phyloP scores from a whole-genome alignment of 92 coral and sea anemone genomes.

The Umimayanthus kanabou region DNA sequence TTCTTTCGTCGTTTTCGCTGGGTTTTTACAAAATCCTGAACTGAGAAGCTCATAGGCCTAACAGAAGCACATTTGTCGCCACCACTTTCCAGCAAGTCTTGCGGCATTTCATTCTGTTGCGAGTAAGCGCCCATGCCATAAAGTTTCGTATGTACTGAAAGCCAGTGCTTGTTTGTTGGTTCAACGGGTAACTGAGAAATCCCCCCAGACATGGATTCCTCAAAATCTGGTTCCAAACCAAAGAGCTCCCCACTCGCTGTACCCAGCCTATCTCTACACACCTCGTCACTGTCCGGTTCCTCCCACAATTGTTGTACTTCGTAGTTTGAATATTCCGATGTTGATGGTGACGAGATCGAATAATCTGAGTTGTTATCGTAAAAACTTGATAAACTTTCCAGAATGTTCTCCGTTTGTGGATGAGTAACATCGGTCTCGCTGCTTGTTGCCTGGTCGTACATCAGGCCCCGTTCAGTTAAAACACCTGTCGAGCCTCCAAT shows the following conservation, averaged over 20 bases:
- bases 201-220: slow-evolving; percentile 22
- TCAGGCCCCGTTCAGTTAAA: neutral
- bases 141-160: slow-evolving; percentile 58
- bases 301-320: slow-evolving; percentile 13
- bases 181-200: slow-evolving; percentile 28
- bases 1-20: slow-evolving; percentile 56
- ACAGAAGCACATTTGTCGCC: neutral
- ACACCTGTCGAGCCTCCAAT: neutral
- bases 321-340: slow-evolving; percentile 42
- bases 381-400: slow-evolving; percentile 39
- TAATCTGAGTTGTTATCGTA: slow-evolving; percentile 61
- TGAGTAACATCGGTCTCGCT: slow-evolving; percentile 10
- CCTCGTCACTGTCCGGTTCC: slow-evolving; percentile 9
- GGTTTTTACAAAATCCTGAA: slow-evolving; percentile 56
- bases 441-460: neutral
- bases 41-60: slow-evolving; percentile 21
- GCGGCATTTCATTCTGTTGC: slow-evolving; percentile 42
- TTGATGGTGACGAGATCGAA: slow-evolving; percentile 53
- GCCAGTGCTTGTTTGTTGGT: slow-evolving; percentile 63
- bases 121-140: slow-evolving; percentile 51
- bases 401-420: slow-evolving; percentile 40
- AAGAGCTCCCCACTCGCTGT: slow-evolving; percentile 4
- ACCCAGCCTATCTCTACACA: neutral
- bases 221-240: slow-evolving; percentile 26
- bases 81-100: slow-evolving; percentile 1